Conservation (phyloP, 1,140 invertebrate genomes). For the Sarcophaga peregrina region DNA sequence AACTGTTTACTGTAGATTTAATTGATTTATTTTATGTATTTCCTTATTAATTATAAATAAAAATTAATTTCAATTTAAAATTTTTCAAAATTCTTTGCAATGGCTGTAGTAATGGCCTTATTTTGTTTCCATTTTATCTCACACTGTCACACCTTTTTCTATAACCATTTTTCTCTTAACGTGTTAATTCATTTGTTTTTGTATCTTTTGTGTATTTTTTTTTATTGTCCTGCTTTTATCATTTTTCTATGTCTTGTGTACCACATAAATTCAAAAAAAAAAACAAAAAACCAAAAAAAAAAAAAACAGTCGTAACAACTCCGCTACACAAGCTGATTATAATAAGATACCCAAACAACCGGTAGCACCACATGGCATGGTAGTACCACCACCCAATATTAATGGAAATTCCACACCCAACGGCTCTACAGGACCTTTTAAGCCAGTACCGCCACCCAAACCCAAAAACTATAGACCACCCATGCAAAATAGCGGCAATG, state of each 20-base stretch:
- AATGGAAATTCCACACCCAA: constrained; percentile 58
- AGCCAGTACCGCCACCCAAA: constrained; percentile 90
- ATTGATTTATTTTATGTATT: too few species aligned
- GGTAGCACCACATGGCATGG: constrained; percentile 49
- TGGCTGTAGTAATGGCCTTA: too few species aligned
- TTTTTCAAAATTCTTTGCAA: too few species aligned
- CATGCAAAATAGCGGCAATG: constrained; percentile 58
- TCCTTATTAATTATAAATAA: too few species aligned
- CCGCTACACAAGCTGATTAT: constrained; percentile 71
- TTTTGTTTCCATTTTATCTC: too few species aligned
- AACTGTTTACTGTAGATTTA: too few species aligned
- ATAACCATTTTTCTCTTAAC: background rate
- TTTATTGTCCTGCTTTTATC: constrained; percentile 23
- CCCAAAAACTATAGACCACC: constrained; percentile 90
- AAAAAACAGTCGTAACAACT: constrained; percentile 68
- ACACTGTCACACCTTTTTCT: background rate
- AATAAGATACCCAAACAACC: constrained; percentile 62
- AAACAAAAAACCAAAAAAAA: too few species aligned
- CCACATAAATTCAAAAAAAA: constrained; percentile 11
- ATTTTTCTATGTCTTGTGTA: constrained; percentile 36
- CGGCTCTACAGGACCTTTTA: constrained; percentile 74
- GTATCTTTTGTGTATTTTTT: constrained; percentile 30
- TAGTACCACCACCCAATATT: constrained; percentile 54
- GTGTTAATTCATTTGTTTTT: background rate
- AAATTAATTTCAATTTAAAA: too few species aligned